Evolutionary conservation across 2,113 vertebrate genomes (phyloP), one percentile per base, ranked within the genome.

Genomic region (Chaetops frenatus): DNA sequence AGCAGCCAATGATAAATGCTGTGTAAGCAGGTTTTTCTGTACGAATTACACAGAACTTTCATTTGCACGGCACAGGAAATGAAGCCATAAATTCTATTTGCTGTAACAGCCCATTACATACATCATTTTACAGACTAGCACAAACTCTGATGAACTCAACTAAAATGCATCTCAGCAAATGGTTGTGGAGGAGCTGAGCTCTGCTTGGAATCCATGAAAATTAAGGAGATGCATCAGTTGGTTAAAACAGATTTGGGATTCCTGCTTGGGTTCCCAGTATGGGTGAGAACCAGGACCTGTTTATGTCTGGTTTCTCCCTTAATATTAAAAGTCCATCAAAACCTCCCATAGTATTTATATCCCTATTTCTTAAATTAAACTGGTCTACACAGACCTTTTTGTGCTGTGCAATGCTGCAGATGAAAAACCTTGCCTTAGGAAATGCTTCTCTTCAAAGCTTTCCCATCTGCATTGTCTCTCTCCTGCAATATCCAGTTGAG

Each of bases 41-140:
- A 84, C 67, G 38, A 94, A 53, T 74, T 38, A 40, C 65, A 87
- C 15, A 57, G 62, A 95, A 54, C 36, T 93, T 86, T 36, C 71
- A 92, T 91, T 86, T 96, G 88, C 76, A 89, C 67, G 56, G 48
- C 33, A 20, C 86, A 95, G 33, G 74, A 96, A 93, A 93, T 44
- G 50, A 95, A 95, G 95, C 42, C 64, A 85, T 91, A 85, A 64
- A 73, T 90, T 91, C 23, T 61, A 73, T 86, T 92, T 91, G 51
- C 93, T 94, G 85, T 74, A 96, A 88, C 66, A 97, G 61, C 66
- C 64, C 45, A 81, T 95, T 86, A 89, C 42, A 42, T 78, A 33
- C 10, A 81, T 60, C 77, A 38, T 33, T 27, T 88, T 89, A 79
- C 44, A 86, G 54, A 92, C 81, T 77, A 92, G 54, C 40, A 72